Evolutionary conservation across 2,888 invertebrate genomes (phyloP).

Genomic region (Tenodera sinensis): DNA sequence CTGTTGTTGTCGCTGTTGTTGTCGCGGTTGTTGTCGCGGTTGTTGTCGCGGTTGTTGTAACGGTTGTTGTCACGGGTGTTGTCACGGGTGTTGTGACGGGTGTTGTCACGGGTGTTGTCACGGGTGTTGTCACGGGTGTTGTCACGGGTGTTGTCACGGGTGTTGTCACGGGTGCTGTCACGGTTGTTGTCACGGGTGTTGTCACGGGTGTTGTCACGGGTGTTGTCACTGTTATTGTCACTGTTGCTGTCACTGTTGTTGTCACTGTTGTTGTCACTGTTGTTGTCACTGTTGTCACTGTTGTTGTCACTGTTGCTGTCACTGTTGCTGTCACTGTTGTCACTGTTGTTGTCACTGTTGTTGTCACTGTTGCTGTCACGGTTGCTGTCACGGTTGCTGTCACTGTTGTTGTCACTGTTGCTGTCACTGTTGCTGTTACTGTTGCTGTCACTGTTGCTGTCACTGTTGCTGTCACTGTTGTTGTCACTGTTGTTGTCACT

Average conservation of each 20-base stretch:
- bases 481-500: conserved; percentile 13
- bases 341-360: not conserved
- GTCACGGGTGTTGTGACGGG: too few relatives aligned
- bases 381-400: not conserved
- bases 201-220: too few relatives aligned
- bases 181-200: too few relatives aligned
- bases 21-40: too few relatives aligned
- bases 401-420: conserved; percentile 1
- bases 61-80: too few relatives aligned
- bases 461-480: not conserved
- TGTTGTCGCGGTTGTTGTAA: too few relatives aligned
- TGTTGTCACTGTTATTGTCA: too few relatives aligned
- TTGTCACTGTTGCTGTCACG: conserved; percentile 9
- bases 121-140: too few relatives aligned
- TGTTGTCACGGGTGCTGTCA: too few relatives aligned
- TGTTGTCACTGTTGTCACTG: conserved; percentile 3
- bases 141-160: too few relatives aligned
- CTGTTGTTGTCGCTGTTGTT: conserved; percentile 9
- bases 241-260: conserved; percentile 5
- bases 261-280: conserved; percentile 4
- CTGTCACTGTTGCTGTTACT: conserved; percentile 17
- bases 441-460: not conserved
- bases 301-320: not conserved
- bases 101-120: too few relatives aligned
- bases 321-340: not conserved